Base-by-base conservation (phyloP, 1,140 invertebrate species). In the Octopus sinensis region DNA sequence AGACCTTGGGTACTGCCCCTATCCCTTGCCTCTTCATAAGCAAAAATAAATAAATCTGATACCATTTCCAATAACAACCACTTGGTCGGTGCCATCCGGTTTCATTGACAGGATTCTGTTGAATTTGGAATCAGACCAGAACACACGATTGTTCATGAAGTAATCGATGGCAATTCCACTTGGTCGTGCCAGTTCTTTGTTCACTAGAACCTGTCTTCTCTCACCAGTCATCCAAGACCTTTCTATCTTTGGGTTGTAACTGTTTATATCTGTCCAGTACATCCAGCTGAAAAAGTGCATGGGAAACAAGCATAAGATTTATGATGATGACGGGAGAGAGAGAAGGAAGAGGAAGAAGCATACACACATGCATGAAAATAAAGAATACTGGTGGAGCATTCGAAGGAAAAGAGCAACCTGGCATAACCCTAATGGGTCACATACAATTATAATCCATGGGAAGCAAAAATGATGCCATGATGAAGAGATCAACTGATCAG, bases 61-160 rank as follows among this genome's bases (percentile, higher is more conserved):
- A 92, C 91, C 91, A 76, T 95, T 95, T 85, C 93, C 93, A 7
- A 96, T 86, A 12, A 97, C 93, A 6, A 94, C 91, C 82, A 94
- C 94, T 68, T 96, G 91, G 81, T 95, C 94, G 0, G 93, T 92
- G 1, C 97, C 97, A 90, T 98, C 96, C 76, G 93, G 93, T 80
- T 93, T 93, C 91, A 98, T 95, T 17, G 94, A 91, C 83, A 99
- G 97, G 82, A 99, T 98, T 0, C 94, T 94, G 84, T 98, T 97
- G 5, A 97, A 90, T 89, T 99, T 99, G 0, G 94, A 95, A 89
- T 99, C 98, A 0, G 95, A 96, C 97, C 97, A 99, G 89, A 96
- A 99, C 4, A 99, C 91, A 0, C 95, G 92, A 81, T 95, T 94
- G 93, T 96, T 96, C 0, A 95, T 93, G 81, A 86, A 87, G 86